Base-by-base conservation (phyloP, 2,797 vertebrate species). In the Phoebastria nigripes region DNA sequence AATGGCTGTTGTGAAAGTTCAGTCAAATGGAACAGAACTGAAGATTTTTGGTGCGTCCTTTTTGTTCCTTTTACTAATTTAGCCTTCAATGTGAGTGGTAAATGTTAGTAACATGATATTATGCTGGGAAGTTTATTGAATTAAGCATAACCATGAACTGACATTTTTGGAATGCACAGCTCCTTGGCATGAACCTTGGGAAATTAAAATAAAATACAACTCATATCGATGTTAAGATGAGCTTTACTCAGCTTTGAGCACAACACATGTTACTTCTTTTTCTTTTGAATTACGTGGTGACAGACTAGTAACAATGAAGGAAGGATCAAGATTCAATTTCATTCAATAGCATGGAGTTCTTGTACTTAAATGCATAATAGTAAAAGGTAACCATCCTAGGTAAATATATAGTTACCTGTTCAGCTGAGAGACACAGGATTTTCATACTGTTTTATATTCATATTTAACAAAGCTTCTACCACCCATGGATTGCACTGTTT, bases 181-280 rank as follows among this genome's bases (percentile, higher is more conserved):
- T 92, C 44, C n/a, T 86, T 74, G 56, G 52, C 65, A 70, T 39
- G 63, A 65, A 89, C 49, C 19, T 46, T 82, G 39, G 51, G 54
- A 96, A 96, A 89, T 81, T 72, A 67, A 93, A 95, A 87, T 67
- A 85, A 83, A 91, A 93, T 80, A 7, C 49, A 80, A 67, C 79
- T 59, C 42, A 49, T 69, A 82, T 20, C 6, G 2, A 72, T 81
- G 47, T 12, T 67, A 79, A 44, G 33, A 93, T 41, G 46, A 93
- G 25, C 3, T 94, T 92, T 82, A 61, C 22, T 86, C n/a, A 54
- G 21, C 44, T 85, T 74, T 72, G 35, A 94, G 31, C 31, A 76
- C 6, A 69, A 79, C 44, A 80, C 1, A 3, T 71, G 26, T 55
- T 72, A 42, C 54, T 94, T 51, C 8, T 63, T 84, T 93, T 93